Conservation (phyloP, 2,888 invertebrate species). For the Podabrus alpinus region DNA sequence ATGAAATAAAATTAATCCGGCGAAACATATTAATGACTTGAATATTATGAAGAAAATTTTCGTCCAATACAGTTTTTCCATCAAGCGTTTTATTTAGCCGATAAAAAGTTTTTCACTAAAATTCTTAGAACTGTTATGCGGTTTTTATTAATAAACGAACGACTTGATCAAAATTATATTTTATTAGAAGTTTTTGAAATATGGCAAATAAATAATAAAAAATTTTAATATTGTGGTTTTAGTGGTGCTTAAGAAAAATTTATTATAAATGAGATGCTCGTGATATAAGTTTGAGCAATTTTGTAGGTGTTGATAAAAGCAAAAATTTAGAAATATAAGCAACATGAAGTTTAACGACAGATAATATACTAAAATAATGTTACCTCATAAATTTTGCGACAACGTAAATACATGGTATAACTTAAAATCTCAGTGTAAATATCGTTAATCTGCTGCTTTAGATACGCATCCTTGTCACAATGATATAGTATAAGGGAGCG, state of each 20-base stretch:
- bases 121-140: neutral
- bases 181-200: neutral
- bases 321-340: constrained; percentile 15
- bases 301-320: constrained; percentile 1
- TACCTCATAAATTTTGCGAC: constrained; percentile 16
- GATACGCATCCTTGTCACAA: constrained; percentile 29
- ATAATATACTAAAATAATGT: constrained; percentile 20
- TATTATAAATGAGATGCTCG: neutral
- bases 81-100: neutral
- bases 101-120: neutral
- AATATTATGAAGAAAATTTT: neutral
- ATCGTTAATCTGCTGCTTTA: constrained; percentile 29
- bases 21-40: neutral
- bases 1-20: neutral
- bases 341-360: constrained; percentile 10
- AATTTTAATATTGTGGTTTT: neutral
- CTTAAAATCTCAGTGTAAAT: constrained; percentile 31
- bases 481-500: constrained; percentile 30
- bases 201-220: neutral
- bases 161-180: neutral
- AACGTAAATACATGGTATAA: constrained; percentile 21
- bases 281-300: constrained; percentile 1
- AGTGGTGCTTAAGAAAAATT: neutral
- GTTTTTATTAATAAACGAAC: neutral
- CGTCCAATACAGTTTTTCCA: neutral